A percentile compares a stretch with the other conserved stretches of the same genome.
Evolutionary conservation across 30 jellyfish, hydroid and myxozoan species (phyloP).

Genomic region (Sanderia malayensis): DNA sequence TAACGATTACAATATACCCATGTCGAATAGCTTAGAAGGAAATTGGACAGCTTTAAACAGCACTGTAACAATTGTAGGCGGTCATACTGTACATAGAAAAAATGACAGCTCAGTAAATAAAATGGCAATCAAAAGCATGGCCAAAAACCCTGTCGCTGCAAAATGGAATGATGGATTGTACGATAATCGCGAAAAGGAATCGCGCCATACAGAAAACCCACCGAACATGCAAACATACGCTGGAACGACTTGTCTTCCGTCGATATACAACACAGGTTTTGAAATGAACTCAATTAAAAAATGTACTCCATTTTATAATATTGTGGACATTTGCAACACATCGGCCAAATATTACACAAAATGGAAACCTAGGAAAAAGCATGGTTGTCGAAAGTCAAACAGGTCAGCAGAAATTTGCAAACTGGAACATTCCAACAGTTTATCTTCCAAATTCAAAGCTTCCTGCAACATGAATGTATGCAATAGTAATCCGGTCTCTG

Average conservation of each 20-base stretch:
- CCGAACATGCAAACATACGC: too few species aligned
- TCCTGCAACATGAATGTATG: constrained; percentile 45
- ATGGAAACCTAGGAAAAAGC: neutral
- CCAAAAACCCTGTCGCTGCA: too few species aligned
- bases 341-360: constrained; percentile 17
- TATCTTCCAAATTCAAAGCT: neutral
- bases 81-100: too few species aligned
- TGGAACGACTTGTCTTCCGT: constrained; percentile 10
- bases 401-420: constrained; percentile 33
- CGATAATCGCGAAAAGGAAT: too few species aligned
- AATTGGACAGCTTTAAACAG: too few species aligned
- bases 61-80: too few species aligned
- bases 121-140: too few species aligned
- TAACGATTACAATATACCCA: too few species aligned
- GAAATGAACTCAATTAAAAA: neutral
- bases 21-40: too few species aligned
- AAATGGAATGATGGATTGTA: too few species aligned
- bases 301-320: constrained; percentile 29
- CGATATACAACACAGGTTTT: neutral
- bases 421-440: neutral
- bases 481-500: constrained; percentile 9
- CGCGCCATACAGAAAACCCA: too few species aligned
- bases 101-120: too few species aligned
- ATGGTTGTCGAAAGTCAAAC: constrained; percentile 18
- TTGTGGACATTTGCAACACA: constrained; percentile 30